phyloP scores from a whole-genome alignment of 2,113 vertebrate genomes.

The Aegithalos caudatus region DNA sequence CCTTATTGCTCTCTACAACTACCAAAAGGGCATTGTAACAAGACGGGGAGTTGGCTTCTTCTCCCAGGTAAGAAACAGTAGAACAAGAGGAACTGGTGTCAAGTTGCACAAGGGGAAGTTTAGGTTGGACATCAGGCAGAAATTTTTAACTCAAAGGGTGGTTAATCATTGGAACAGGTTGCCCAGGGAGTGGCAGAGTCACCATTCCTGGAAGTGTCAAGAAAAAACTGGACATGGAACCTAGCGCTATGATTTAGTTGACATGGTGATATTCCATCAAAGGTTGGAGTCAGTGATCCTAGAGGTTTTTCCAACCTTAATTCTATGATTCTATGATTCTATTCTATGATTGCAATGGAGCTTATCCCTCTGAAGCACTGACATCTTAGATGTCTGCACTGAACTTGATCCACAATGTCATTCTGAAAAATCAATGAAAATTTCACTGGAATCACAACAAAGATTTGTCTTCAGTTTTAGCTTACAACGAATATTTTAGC shows the following conservation, averaged over 20 bases:
- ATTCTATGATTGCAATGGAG: accelerated
- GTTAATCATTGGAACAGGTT: background rate
- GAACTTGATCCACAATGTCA: background rate
- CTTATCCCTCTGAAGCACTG: background rate
- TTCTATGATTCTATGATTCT: background rate
- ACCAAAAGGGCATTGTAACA: background rate
- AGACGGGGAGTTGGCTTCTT: accelerated
- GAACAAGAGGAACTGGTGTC: background rate
- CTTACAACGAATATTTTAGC: background rate
- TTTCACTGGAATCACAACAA: background rate
- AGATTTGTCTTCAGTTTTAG: background rate
- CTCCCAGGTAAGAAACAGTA: background rate
- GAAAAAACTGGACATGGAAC: background rate
- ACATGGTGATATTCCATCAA: background rate
- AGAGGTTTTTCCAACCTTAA: background rate
- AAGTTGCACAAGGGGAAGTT: background rate
- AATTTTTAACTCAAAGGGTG: background rate
- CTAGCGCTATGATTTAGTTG: background rate
- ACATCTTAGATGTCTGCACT: background rate
- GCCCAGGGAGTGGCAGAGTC: no score
- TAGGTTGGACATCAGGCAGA: background rate
- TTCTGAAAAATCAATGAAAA: background rate
- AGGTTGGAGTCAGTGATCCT: background rate
- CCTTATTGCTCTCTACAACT: background rate
- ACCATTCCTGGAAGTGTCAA: background rate